Evolutionary conservation across 1,140 invertebrate genomes (phyloP).

Genomic region (Drosophila erecta): DNA sequence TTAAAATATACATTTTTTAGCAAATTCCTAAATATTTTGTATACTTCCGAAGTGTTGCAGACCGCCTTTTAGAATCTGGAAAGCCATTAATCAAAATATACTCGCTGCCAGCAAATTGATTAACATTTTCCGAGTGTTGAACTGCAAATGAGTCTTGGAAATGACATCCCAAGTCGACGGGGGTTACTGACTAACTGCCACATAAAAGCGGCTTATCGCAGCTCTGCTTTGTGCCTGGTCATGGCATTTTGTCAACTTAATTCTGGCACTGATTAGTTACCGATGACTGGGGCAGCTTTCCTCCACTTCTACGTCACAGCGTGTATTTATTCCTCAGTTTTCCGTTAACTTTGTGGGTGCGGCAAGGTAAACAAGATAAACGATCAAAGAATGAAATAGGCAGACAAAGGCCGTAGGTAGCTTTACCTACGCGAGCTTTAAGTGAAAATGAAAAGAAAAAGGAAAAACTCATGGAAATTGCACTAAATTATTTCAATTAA

Average conservation of each 20-base stretch:
- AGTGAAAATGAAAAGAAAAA: conserved; percentile 13
- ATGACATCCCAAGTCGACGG: conserved; percentile 5
- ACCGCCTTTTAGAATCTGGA: not conserved
- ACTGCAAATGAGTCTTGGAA: conserved; percentile 22
- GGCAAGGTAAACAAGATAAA: conserved; percentile 58
- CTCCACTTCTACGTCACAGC: conserved; percentile 24
- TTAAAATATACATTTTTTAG: too few relatives aligned
- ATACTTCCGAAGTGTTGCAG: not conserved
- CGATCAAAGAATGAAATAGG: conserved; percentile 24
- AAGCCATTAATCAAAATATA: conserved; percentile 8
- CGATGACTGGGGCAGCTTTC: conserved; percentile 46
- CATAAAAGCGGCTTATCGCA: conserved; percentile 38
- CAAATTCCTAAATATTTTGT: too few relatives aligned
- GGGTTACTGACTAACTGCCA: conserved; percentile 22
- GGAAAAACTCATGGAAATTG: conserved; percentile 28
- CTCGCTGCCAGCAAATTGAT: conserved; percentile 14
- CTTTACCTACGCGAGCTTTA: conserved; percentile 31
- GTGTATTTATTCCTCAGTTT: not conserved
- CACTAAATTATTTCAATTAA: conserved; percentile 61
- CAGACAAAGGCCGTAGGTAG: conserved; percentile 46
- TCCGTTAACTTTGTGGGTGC: conserved; percentile 25
- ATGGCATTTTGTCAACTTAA: conserved; percentile 62
- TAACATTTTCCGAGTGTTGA: conserved; percentile 33
- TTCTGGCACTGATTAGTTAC: conserved; percentile 57
- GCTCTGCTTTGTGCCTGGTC: conserved; percentile 49